Conservation (phyloP, 2,113 vertebrate genomes). For the Dasyornis broadbenti region DNA sequence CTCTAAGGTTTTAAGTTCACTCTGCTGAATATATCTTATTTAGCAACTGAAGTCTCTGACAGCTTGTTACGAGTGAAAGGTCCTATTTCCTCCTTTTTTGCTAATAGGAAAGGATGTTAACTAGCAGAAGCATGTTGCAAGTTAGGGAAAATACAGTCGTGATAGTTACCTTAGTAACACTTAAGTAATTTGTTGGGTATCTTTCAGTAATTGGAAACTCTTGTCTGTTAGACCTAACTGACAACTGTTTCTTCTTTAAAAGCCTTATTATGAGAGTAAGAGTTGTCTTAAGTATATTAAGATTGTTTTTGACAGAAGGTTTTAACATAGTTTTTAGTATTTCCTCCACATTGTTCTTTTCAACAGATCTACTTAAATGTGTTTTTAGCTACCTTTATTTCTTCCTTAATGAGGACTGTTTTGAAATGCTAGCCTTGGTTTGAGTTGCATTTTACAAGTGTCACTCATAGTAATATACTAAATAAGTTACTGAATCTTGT, state of each 20-base stretch:
- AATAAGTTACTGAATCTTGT: not conserved
- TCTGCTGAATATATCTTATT: not conserved
- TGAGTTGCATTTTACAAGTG: not conserved
- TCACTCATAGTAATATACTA: not conserved
- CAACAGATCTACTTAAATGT: not conserved
- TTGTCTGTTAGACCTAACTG: not conserved
- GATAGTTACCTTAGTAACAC: not conserved
- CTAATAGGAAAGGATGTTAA: not conserved
- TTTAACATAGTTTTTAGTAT: not conserved
- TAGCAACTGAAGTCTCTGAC: not conserved
- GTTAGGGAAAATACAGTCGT: not conserved
- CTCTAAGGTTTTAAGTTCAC: not conserved
- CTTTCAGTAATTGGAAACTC: not conserved
- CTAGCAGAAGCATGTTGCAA: not conserved
- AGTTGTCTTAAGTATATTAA: not conserved
- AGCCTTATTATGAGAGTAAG: not conserved
- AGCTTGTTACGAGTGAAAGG: not conserved
- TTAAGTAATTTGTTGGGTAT: not conserved
- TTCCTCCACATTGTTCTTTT: not conserved
- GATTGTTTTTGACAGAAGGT: not conserved
- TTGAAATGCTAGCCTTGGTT: not conserved
- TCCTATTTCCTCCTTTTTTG: not conserved
- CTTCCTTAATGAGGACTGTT: not conserved
- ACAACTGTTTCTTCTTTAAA: not conserved
- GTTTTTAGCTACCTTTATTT: not conserved